Conservation (phyloP, 1,140 invertebrate species). For the Drosophila ironensis region DNA sequence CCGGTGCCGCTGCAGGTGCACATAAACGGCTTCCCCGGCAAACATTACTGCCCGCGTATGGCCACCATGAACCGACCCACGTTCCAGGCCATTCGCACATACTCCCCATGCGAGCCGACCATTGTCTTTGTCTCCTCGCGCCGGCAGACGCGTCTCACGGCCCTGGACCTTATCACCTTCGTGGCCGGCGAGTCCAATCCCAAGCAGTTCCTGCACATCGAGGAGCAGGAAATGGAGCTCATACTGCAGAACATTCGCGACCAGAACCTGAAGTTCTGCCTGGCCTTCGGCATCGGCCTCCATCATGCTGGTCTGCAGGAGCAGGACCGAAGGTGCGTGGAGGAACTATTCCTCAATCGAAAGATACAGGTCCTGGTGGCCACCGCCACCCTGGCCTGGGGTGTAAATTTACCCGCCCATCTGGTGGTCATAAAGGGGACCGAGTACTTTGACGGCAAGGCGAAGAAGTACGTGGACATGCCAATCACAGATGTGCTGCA, state of each 20-base stretch:
- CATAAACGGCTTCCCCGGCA: slow-evolving; percentile 91
- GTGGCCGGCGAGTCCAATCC: slow-evolving; percentile 95
- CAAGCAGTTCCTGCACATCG: slow-evolving; percentile 97
- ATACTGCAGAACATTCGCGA: slow-evolving; percentile 92
- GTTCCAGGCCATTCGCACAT: slow-evolving; percentile 96
- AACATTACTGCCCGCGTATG: slow-evolving; percentile 99
- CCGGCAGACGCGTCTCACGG: slow-evolving; percentile 97
- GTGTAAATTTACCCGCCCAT: slow-evolving; percentile 97
- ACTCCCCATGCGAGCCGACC: slow-evolving; percentile 94
- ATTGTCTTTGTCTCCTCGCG: slow-evolving; percentile 99
- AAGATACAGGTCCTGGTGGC: slow-evolving; percentile 99
- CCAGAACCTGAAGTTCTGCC: slow-evolving; percentile 94
- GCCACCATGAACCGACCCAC: slow-evolving; percentile 99
- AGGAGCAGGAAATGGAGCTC: slow-evolving; percentile 91
- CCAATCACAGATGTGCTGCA: slow-evolving; percentile 99
- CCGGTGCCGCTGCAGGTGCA: slow-evolving; percentile 99
- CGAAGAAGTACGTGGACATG: slow-evolving; percentile 98
- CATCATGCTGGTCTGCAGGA: slow-evolving; percentile 98
- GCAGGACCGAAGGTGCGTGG: slow-evolving; percentile 93
- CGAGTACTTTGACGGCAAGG: slow-evolving; percentile 99
- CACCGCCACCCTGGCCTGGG: slow-evolving; percentile 99
- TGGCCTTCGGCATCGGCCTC: slow-evolving; percentile 98
- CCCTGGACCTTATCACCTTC: slow-evolving; percentile 97
- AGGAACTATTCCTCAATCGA: slow-evolving; percentile 97
- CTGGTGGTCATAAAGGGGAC: slow-evolving; percentile 90